Evolutionary conservation across 53 echinoderm and acorn worm species (phyloP).

Genomic region (Actinopyga echinites): DNA sequence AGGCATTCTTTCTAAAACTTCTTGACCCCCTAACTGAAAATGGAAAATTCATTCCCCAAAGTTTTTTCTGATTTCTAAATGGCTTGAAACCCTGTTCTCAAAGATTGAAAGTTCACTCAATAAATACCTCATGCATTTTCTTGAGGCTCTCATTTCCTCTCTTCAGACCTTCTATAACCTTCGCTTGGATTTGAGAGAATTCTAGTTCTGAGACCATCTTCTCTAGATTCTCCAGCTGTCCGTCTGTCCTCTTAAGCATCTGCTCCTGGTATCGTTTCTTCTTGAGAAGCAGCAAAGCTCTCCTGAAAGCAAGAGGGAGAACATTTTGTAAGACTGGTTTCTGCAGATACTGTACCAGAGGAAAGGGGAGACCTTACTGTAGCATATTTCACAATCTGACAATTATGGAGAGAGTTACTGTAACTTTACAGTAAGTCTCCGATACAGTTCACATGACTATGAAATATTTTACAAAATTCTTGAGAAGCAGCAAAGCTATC

Average conservation of each 20-base stretch:
- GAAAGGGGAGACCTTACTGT: too few relatives aligned
- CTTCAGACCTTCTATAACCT: slow-evolving; percentile 92
- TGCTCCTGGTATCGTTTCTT: slow-evolving; percentile 98
- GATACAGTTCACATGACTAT: too few relatives aligned
- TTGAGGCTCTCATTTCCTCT: slow-evolving; percentile 89
- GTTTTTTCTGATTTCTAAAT: neutral
- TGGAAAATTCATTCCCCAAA: too few relatives aligned
- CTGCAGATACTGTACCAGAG: too few relatives aligned
- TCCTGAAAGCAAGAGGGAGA: slow-evolving; percentile 45
- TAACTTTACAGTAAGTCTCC: too few relatives aligned
- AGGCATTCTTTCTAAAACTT: too few relatives aligned
- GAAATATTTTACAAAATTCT: slow-evolving; percentile 92
- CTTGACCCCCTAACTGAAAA: too few relatives aligned
- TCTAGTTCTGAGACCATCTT: slow-evolving; percentile 85
- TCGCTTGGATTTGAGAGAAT: slow-evolving; percentile 85
- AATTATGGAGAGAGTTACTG: too few relatives aligned
- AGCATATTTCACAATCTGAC: too few relatives aligned
- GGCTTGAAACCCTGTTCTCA: too few relatives aligned
- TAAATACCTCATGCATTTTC: slow-evolving; percentile 93
- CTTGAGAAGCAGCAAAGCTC: slow-evolving; percentile 81
- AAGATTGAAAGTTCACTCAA: neutral
- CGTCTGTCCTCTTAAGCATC: slow-evolving; percentile 82
- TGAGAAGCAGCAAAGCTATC: slow-evolving; percentile 77
- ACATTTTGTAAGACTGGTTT: too few relatives aligned
- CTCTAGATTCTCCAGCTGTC: slow-evolving; percentile 83